These are phyloP conservation scores for Gopherus flavomarginatus DNA, from an alignment of 2,113 vertebrate genomes.

Conservation along the genomic window DNA sequence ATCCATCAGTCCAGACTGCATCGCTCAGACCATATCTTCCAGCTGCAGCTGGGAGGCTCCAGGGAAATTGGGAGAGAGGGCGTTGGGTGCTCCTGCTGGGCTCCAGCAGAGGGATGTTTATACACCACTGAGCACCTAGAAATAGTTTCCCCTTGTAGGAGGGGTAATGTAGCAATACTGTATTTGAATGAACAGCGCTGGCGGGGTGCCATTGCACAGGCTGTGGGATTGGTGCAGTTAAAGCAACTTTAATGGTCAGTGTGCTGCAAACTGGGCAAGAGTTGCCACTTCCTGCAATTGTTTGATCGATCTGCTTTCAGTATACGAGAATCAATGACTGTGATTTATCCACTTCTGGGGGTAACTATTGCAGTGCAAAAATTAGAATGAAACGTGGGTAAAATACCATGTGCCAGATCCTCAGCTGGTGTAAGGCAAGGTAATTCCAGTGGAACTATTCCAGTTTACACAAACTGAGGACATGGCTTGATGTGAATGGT, in stretches of 20 bases:
- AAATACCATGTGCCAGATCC: not conserved
- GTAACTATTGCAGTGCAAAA: not conserved
- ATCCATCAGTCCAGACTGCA: not conserved
- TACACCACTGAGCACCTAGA: not conserved
- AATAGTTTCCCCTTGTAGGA: not conserved
- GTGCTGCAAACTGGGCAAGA: not conserved
- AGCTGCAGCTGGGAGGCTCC: not conserved
- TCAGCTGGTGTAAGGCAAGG: not conserved
- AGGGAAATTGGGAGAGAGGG: not conserved
- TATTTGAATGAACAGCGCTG: not conserved
- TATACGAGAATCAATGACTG: not conserved
- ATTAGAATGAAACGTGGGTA: not conserved
- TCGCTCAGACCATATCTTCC: not conserved
- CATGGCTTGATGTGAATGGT: not conserved
- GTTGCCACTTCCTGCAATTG: not conserved
- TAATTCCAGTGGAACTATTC: not conserved
- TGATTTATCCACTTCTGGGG: not conserved
- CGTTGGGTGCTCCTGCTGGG: not conserved
- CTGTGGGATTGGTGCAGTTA: not conserved
- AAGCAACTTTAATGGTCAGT: fast-evolving
- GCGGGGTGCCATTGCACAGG: not conserved
- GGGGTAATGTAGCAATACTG: fast-evolving
- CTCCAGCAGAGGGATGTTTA: not conserved
- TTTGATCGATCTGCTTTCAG: fast-evolving
- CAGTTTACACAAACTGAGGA: not conserved